Percentiles rank a stretch among this genome's conserved stretches.
These are phyloP conservation scores for Pantherophis alleghaniensis DNA, from an alignment of 2,797 vertebrate species.

Conservation along the genomic window DNA sequence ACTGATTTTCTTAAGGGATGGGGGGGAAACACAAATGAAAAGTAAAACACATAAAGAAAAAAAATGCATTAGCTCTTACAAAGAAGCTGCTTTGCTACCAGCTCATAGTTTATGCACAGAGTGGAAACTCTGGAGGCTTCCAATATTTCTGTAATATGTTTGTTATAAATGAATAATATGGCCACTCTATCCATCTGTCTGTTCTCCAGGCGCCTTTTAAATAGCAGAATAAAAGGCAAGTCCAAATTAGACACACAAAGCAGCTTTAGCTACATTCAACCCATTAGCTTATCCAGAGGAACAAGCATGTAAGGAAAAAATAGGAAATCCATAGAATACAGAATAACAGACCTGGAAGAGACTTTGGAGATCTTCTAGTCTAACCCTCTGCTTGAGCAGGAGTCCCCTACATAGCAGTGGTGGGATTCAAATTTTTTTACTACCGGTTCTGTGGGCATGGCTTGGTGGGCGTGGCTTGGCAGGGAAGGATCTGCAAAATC, in stretches of 20 bases:
- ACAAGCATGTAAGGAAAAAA: background rate
- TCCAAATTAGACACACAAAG: background rate
- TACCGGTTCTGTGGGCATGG: no score
- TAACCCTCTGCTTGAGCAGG: background rate
- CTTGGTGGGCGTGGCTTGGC: no score
- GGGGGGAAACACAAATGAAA: no score
- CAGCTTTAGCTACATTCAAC: background rate
- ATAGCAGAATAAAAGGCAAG: background rate
- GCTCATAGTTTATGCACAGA: background rate
- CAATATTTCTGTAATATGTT: background rate
- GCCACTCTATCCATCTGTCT: background rate
- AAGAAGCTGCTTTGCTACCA: background rate
- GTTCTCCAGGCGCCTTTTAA: background rate
- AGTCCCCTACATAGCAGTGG: background rate
- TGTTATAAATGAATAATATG: background rate
- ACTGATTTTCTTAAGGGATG: no score
- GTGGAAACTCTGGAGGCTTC: background rate
- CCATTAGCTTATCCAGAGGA: background rate
- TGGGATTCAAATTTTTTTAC: no score
- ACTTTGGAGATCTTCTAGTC: background rate
- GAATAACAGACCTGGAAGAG: background rate
- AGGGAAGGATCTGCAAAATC: no score
- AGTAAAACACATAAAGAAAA: background rate
- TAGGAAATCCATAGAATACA: background rate
- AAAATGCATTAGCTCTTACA: background rate